Evolutionary conservation across 2,797 vertebrate genomes (phyloP).

Genomic region (Mormyrops attenuatus): DNA sequence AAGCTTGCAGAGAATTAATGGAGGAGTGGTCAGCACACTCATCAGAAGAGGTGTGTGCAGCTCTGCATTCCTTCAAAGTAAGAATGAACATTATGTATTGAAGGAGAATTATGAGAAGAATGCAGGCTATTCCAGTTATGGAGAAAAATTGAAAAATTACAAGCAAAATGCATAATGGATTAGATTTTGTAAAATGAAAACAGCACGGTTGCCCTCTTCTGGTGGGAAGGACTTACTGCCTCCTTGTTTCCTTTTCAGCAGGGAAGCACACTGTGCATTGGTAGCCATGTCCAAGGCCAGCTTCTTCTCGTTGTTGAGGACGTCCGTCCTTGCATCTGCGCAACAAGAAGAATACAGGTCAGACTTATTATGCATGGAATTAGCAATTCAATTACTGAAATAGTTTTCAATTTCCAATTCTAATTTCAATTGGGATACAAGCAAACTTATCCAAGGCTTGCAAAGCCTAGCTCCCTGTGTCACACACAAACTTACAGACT

Average conservation of each 20-base stretch:
- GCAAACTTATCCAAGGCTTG: background rate
- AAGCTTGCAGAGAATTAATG: background rate
- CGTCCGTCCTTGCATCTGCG: constrained; percentile 81
- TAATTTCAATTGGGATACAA: background rate
- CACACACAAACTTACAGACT: background rate
- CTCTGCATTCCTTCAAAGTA: background rate
- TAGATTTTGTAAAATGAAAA: background rate
- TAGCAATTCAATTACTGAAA: background rate
- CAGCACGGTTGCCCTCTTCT: constrained; percentile 16
- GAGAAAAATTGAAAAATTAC: background rate
- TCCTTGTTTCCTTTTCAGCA: constrained; percentile 81
- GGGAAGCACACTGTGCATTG: constrained; percentile 81
- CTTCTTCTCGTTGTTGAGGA: constrained; percentile 94
- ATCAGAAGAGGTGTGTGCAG: background rate
- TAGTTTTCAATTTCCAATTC: background rate
- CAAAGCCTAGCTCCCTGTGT: background rate
- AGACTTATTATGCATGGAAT: background rate
- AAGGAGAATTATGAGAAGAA: background rate
- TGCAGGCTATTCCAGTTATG: background rate
- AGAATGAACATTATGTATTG: background rate
- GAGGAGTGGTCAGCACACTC: background rate
- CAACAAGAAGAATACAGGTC: constrained; percentile 8
- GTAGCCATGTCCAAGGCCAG: constrained; percentile 92
- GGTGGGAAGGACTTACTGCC: constrained; percentile 50
- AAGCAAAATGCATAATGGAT: background rate